phyloP scores from a whole-genome alignment of 2,113 vertebrate genomes.

The Sigmodon hispidus region DNA sequence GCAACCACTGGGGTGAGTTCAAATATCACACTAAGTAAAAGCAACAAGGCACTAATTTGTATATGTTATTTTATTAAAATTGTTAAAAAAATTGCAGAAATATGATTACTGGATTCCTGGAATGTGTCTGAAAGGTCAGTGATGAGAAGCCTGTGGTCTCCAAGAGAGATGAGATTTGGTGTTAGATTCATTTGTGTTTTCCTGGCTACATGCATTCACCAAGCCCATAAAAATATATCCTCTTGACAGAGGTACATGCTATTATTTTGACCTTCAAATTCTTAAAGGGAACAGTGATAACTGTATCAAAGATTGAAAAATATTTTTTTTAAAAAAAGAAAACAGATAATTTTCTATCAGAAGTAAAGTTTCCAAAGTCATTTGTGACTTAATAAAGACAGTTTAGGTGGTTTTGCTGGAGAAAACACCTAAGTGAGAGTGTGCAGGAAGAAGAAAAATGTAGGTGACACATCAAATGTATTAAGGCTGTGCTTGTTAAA shows the following conservation, averaged over 20 bases:
- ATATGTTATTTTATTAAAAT: background rate
- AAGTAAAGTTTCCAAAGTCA: background rate
- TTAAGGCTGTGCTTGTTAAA: background rate
- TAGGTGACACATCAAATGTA: background rate
- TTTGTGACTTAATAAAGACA: background rate
- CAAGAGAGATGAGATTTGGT: background rate
- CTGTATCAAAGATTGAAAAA: background rate
- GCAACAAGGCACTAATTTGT: background rate
- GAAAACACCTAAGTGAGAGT: background rate
- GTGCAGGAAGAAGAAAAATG: background rate
- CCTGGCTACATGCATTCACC: background rate
- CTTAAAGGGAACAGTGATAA: background rate
- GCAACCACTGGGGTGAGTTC: background rate
- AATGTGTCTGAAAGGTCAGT: background rate
- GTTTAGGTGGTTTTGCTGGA: background rate
- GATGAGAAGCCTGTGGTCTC: background rate
- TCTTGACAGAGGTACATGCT: background rate
- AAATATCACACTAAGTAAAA: background rate
- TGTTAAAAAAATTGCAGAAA: background rate
- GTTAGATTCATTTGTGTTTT: background rate
- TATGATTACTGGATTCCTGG: background rate
- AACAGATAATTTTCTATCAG: background rate
- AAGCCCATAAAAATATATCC: background rate
- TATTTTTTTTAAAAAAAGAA: background rate
- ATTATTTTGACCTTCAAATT: background rate